Evolutionary conservation across 1,140 invertebrate genomes (phyloP).

Genomic region (Temnothorax curvispinosus): DNA sequence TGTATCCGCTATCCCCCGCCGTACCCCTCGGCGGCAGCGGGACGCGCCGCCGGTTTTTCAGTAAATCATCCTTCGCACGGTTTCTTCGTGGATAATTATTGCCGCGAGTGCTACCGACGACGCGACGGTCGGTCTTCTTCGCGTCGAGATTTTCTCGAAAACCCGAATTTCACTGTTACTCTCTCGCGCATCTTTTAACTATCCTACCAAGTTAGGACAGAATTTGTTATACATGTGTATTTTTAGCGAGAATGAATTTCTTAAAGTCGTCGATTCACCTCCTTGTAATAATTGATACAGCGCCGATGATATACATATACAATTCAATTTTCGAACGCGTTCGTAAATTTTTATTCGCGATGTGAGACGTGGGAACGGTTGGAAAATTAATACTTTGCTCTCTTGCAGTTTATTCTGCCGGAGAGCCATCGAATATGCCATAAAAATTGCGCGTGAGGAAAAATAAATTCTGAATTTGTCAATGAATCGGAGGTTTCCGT

Average conservation of each 20-base stretch:
- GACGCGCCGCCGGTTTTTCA: constrained; percentile 64
- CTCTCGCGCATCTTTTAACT: background rate
- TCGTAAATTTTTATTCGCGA: constrained; percentile 63
- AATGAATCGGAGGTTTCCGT: constrained; percentile 5
- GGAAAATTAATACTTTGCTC: background rate
- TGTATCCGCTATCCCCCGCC: constrained; percentile 31
- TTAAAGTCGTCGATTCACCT: background rate
- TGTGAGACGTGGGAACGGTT: background rate
- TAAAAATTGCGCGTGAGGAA: background rate
- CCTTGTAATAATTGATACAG: background rate
- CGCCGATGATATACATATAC: background rate
- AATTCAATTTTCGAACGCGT: constrained; percentile 1
- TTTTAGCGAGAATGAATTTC: background rate
- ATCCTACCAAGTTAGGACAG: background rate
- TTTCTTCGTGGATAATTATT: constrained; percentile 59
- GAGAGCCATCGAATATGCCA: background rate
- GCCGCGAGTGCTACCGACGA: constrained; percentile 32
- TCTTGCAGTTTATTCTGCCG: background rate
- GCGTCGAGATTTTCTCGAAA: background rate
- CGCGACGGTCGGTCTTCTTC: background rate
- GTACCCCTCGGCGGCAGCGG: constrained; percentile 23
- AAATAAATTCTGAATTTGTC: constrained; percentile 17
- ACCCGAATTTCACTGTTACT: background rate
- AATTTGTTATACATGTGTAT: background rate
- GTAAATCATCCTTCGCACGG: constrained; percentile 60